Base-by-base conservation (phyloP, 2,888 invertebrate genomes). In the Aphrophora alni region DNA sequence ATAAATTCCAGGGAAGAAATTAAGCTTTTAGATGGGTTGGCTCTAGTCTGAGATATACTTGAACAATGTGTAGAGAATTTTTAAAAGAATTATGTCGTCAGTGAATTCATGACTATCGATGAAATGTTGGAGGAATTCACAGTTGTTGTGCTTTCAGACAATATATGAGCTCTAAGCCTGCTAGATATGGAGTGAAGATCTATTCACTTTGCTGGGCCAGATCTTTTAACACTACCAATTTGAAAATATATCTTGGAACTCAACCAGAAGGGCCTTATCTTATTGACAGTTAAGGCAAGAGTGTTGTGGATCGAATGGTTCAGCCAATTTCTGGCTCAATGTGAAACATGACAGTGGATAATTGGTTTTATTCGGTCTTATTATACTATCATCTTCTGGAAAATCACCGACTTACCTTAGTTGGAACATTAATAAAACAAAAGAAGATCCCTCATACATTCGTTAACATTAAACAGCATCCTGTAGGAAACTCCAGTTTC, bases 381-480 rank as follows among this genome's bases (percentile, higher is more conserved):
- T 21, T 69, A 1, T 69, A 21, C 14, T 4, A 1, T 14, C 7
- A 44, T 10, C 21, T 69, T 21, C 25, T 69, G 7, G 1, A 69
- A 69, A n/a, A n/a, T 14, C 69, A 24, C 17, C 1, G 24, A 2
- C 25, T 69, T 21, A 28, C 4, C 69, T 12, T 69, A 8, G 25
- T 21, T 69, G 25, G 44, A 44, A 44, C 44, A 2, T 44, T 44
- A 12, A 44, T 4, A 44, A 44, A 44, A 33, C n/a, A 8, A 84
- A 73, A 85, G 72, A 85, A 85, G 74, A 82, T 73, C 70, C 84
- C 84, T 68, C 82, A 72, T 8, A 73, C 68, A n/a, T 83, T 85
- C 74, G 21, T 81, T 26, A 72, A 81, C 26, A 59, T 38, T 14
- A 83, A 82, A 59, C 51, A 75, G 24, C 38, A n/a, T 17, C 38